Conservation (phyloP, 2,797 vertebrate species). For the Valencia hispanica region DNA sequence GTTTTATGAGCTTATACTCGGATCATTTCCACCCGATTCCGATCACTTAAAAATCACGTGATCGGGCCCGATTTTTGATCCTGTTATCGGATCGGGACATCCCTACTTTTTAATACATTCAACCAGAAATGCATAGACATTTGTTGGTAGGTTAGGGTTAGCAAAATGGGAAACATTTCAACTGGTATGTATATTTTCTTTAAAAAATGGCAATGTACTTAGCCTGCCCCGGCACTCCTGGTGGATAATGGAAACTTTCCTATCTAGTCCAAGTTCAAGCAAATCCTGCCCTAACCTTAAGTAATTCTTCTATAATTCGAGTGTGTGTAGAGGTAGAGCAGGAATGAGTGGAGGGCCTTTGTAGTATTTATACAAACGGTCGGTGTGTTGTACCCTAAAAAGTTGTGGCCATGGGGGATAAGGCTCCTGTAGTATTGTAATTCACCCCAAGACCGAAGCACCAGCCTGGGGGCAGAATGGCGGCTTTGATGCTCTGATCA, state of each 20-base stretch:
- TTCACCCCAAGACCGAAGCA: slow-evolving; percentile 48
- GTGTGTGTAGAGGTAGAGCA: slow-evolving; percentile 1
- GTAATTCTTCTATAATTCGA: slow-evolving; percentile 17
- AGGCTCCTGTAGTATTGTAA: slow-evolving; percentile 29
- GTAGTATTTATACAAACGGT: slow-evolving; percentile 34
- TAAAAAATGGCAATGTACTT: no score
- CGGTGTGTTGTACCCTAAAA: slow-evolving; percentile 40
- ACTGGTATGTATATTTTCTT: no score
- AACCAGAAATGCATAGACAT: no score
- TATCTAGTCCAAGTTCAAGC: background rate
- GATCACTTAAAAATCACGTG: no score
- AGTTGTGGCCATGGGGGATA: slow-evolving; percentile 49
- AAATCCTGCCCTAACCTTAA: slow-evolving; percentile 1
- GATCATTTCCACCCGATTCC: no score
- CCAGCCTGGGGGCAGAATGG: slow-evolving; percentile 66
- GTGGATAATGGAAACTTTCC: background rate
- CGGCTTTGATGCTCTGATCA: slow-evolving; percentile 78
- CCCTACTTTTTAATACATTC: no score
- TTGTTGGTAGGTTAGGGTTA: no score
- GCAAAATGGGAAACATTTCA: no score
- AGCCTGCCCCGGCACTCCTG: background rate
- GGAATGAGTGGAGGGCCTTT: slow-evolving; percentile 24
- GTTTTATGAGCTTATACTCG: no score
- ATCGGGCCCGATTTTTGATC: no score
- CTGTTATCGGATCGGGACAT: no score